Percentiles rank a stretch among this genome's conserved stretches.
Conservation (phyloP, 2,888 invertebrate species). For the Electrophaes corylata region DNA sequence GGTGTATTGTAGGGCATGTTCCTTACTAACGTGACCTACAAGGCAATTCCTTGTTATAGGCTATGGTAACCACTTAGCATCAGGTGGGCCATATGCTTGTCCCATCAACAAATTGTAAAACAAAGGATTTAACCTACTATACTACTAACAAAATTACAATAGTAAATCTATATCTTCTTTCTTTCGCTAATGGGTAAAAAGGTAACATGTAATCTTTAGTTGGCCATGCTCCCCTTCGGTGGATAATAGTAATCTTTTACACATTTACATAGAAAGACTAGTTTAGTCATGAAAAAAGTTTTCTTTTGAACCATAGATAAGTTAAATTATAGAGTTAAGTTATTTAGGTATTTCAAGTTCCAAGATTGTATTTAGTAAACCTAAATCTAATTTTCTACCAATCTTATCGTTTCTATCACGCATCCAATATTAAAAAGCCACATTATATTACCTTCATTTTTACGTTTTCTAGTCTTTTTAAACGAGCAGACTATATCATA, state of each 20-base stretch:
- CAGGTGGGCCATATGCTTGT: too few species aligned
- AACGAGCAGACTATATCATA: background rate
- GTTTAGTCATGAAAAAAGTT: background rate
- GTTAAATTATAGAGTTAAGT: background rate
- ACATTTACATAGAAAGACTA: background rate
- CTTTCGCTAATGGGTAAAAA: too few species aligned
- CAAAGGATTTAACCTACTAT: too few species aligned
- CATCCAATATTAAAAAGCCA: background rate
- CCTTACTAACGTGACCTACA: too few species aligned
- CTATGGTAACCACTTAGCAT: too few species aligned
- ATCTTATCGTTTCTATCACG: constrained; percentile 9
- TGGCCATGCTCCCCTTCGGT: background rate
- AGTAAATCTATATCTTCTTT: too few species aligned
- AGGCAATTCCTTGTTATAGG: too few species aligned
- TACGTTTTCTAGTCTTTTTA: background rate
- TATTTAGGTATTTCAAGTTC: background rate
- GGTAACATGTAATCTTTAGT: background rate
- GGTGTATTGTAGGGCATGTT: too few species aligned
- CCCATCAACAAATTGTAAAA: too few species aligned
- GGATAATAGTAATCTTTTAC: background rate
- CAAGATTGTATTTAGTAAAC: background rate
- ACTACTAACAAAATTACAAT: too few species aligned
- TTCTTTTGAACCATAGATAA: background rate
- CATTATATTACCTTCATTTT: constrained; percentile 1
- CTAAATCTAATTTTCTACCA: background rate